Percentiles rank a stretch among this genome's conserved stretches.
Conservation (phyloP, 2,888 invertebrate species). For the Abrostola triplasia region DNA sequence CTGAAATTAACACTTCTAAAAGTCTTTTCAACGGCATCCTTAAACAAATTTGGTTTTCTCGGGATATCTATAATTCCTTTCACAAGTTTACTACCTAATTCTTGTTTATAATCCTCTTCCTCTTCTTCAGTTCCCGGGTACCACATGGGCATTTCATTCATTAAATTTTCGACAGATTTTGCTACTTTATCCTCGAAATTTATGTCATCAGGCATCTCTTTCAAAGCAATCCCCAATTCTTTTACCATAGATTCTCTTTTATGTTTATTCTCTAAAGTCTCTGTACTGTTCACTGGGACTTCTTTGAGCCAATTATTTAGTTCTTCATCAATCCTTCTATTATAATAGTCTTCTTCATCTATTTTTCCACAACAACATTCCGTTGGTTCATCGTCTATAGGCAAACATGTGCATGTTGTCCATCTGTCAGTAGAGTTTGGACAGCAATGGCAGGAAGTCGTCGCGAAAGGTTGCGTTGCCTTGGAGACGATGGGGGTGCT, state of each 20-base stretch:
- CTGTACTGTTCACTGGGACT: conserved; percentile 61
- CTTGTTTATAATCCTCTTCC: conserved; percentile 53
- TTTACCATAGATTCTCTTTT: conserved; percentile 52
- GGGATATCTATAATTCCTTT: conserved; percentile 40
- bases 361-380: background rate
- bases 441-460: conserved; percentile 11
- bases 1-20: conserved; percentile 48
- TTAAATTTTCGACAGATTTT: conserved; percentile 51
- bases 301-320: conserved; percentile 61
- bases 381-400: background rate
- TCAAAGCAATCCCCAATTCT: conserved; percentile 52
- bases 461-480: background rate
- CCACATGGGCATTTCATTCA: conserved; percentile 68
- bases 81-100: conserved; percentile 55
- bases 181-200: conserved; percentile 51
- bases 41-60: conserved; percentile 45
- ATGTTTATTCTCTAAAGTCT: conserved; percentile 44
- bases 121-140: conserved; percentile 54
- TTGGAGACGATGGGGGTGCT: conserved; percentile 7
- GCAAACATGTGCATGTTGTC: background rate
- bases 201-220: conserved; percentile 44
- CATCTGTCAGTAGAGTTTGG: background rate
- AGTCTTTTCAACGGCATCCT: conserved; percentile 47
- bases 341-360: conserved; percentile 24
- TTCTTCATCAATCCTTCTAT: conserved; percentile 44